Conservation (phyloP, 2,113 vertebrate species). For the Ctenomys sociabilis region DNA sequence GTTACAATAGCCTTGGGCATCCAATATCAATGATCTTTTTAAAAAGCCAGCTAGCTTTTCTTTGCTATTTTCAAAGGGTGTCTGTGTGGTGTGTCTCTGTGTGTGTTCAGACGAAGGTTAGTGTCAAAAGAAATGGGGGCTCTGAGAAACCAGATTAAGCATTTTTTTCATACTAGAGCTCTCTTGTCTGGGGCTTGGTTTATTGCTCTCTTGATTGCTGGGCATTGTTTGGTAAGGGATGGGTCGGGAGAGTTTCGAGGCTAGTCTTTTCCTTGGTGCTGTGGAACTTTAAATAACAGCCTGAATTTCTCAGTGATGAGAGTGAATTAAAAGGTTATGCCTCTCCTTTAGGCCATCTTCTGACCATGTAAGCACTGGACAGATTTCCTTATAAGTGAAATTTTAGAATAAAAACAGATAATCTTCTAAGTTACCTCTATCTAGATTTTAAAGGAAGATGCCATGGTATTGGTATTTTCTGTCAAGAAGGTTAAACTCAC, state of each 20-base stretch:
- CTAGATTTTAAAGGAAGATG: constrained; percentile 76
- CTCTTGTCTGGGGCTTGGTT: not conserved
- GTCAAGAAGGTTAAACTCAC: constrained; percentile 86
- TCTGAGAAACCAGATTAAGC: not conserved
- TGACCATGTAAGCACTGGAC: constrained; percentile 59
- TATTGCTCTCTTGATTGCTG: constrained; percentile 44
- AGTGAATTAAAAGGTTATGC: constrained; percentile 77
- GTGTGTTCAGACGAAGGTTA: not conserved
- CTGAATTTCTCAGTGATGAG: constrained; percentile 58
- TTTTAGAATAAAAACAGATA: constrained; percentile 75
- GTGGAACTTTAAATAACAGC: constrained; percentile 51
- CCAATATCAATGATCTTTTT: constrained; percentile 68
- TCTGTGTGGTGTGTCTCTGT: not conserved
- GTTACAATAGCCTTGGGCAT: constrained; percentile 76
- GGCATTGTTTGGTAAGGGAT: constrained; percentile 38
- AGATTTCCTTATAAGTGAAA: constrained; percentile 63
- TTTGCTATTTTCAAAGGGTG: constrained; percentile 58
- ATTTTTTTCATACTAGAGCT: constrained; percentile 54
- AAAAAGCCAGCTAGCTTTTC: constrained; percentile 61
- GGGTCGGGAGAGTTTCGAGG: constrained; percentile 12
- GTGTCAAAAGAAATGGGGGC: constrained; percentile 50
- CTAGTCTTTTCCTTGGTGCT: not conserved
- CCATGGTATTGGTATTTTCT: constrained; percentile 77
- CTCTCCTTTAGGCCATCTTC: constrained; percentile 57
- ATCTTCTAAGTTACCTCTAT: constrained; percentile 67